phyloP scores from a whole-genome alignment of 2,797 vertebrate genomes.

The Cossypha dichroa region DNA sequence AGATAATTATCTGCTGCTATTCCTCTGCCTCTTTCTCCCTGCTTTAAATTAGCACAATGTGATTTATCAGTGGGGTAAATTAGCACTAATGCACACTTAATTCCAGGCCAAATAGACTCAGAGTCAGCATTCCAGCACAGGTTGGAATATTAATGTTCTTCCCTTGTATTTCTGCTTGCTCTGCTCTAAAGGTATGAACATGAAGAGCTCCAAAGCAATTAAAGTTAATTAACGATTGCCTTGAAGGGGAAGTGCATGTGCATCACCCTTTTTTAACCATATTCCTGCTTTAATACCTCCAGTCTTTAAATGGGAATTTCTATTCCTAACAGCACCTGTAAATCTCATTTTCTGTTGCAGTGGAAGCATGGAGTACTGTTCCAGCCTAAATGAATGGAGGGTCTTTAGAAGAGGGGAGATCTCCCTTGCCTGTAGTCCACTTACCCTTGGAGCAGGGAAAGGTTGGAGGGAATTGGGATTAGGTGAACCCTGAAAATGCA shows the following conservation, averaged over 20 bases:
- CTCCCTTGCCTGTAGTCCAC: not conserved
- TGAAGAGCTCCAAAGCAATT: not conserved
- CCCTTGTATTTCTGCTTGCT: not conserved
- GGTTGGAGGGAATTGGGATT: not conserved
- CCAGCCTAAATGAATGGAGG: not conserved
- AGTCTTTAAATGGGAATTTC: not conserved
- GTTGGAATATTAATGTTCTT: not conserved
- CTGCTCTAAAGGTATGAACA: not conserved
- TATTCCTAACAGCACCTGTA: not conserved
- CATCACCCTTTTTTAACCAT: not conserved
- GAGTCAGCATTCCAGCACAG: not conserved
- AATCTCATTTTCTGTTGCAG: not conserved
- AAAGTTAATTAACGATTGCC: not conserved
- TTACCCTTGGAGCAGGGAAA: not conserved
- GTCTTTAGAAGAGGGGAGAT: not conserved
- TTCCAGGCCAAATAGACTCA: not conserved
- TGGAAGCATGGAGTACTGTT: not conserved
- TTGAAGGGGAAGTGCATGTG: not conserved
- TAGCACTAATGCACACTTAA: not conserved
- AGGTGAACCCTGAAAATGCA: not conserved
- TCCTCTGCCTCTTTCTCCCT: not conserved
- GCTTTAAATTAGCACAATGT: not conserved
- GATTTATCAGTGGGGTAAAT: not conserved
- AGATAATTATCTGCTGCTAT: not conserved
- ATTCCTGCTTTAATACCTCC: not conserved